Evolutionary conservation across 2,888 invertebrate genomes (phyloP), one percentile per base, ranked within the genome.

Genomic region (Ichneumon xanthorius): DNA sequence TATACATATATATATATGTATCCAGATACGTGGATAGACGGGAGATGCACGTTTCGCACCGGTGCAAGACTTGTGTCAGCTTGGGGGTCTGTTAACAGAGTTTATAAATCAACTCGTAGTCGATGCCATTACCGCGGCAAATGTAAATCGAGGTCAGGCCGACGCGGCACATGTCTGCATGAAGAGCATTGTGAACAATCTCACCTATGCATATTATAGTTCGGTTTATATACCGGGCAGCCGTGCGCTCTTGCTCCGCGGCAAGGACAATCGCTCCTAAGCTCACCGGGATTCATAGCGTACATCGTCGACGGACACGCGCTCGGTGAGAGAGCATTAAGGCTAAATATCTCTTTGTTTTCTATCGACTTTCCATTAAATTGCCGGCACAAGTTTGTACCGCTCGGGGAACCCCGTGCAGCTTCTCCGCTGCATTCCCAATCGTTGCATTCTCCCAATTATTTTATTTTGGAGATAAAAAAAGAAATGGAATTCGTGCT

Each of bases 61-160:
- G 30, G 7, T 45, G 16, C 19, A 19, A 50, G 14, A 26, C 30
- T 63, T n/a, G 61, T 48, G 75, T 75, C 33, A 65, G 19, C n/a
- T 45, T 48, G 26, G 48, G 48, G 26, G 19, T 50, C 30, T 58
- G 45, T 33, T 67, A 77, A 68, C 80, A 19, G 85, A 85, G 82
- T 84, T 85, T 82, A 87, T 87, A 87, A 87, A 87, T 87, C 87
- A 87, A 87, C 76, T 83, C 65, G 81, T 76, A 73, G 82, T 76
- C 82, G 79, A 79, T 87, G 85, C 87, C 83, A 87, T 87, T 87
- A 87, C 83, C 79, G 84, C 82, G 82, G 86, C 84, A 84, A 87
- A 87, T 87, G 87, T 87, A 87, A 87, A 87, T 87, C 84, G 86
- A 71, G 84, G 84, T 86, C 86, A 80, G 71, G 77, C 84, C 84